Base-by-base conservation (phyloP, 2,888 invertebrate species). In the Lasioglossum lativentre region DNA sequence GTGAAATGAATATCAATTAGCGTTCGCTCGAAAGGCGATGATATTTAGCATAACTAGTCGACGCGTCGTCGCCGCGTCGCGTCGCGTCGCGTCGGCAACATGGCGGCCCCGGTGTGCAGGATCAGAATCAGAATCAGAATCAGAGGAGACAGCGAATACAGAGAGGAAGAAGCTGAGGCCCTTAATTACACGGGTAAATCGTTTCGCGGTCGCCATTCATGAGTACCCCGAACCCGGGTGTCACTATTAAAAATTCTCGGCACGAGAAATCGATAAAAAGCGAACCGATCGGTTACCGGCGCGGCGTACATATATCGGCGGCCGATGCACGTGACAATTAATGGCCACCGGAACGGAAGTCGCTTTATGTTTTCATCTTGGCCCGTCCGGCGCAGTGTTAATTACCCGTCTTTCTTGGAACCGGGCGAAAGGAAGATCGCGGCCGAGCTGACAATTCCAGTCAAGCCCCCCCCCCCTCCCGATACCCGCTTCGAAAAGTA, bases 331-430 rank as follows among this genome's bases (percentile, higher is more conserved):
- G 86, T 76, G 87, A 87, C 86, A 87, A 87, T 87, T 87, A 87
- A 86, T 83, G 87, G 83, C 86, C 70, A 66, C 74, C 73, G 77
- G 79, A 68, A 78, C 78, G 86, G 86, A 86, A 81, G 76, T 81
- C 83, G 45, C 73, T 83, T 83, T 83, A 87, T 81, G 87, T 87
- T 87, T 87, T 87, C 87, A 87, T 86, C 86, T 77, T 70, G 77
- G 75, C 77, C 80, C 86, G 81, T 82, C 82, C 75, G 68, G 52
- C 47, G 63, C 76, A 79, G 85, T 85, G 86, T 86, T 86, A 86
- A 86, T 86, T 86, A 81, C 78, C 63, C 34, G 71, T 79, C 86
- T 75, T 86, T 80, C 59, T 45, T 59, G 75, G 75, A 80, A 75
- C 42, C 63, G 34, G 34, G 38, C 45, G 34, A 73, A 72, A 75